Base-by-base conservation (phyloP, 2,797 vertebrate species). In the Liasis olivaceus region DNA sequence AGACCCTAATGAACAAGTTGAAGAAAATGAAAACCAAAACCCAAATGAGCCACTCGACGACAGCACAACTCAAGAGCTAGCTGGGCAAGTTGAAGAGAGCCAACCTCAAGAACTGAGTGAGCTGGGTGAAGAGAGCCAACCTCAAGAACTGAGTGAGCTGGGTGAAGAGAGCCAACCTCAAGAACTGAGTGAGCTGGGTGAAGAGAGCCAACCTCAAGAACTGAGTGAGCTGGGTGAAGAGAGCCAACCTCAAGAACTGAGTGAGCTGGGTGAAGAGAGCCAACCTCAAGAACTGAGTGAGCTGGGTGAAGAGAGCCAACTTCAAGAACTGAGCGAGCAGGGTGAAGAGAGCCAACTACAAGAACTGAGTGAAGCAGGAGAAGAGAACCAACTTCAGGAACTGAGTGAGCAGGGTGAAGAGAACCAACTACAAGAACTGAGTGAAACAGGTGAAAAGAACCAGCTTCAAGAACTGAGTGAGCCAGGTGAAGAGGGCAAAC, bases 231-330 rank as follows among this genome's bases (percentile, higher is more conserved):
- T 15, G 5, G 66, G 2, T 69, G 72, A 77, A 42, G 72, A 81
- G 9, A 81, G 1, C 3, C 36, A 12, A 47, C 36, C 2, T 81
- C 20, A 81, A 81, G 20, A 81, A 0, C 9, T 81, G 0, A 81
- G 20, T 0, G 0, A 81, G 0, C 36, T 0, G 20, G 1, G 1
- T 12, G 20, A 81, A 12, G 36, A 81, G 0, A 47, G 0, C 3
- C 72, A 22, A 42, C 17, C 11, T 42, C 72, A 77, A 81, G 20
- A 47, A 4, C 36, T 81, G 8, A 81, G 3, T 0, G 3, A 81
- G 3, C 17, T 2, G 3, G 36, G 0, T 47, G 20, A 81, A 4
- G 72, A 81, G 11, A 81, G 0, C 1, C 72, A 24, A 47, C 3
- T 11, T 81, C 36, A 47, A 81, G 36, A 47, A 11, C 72, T 81